phyloP scores from a whole-genome alignment of 2,888 invertebrate genomes.

The Dione vanillae region DNA sequence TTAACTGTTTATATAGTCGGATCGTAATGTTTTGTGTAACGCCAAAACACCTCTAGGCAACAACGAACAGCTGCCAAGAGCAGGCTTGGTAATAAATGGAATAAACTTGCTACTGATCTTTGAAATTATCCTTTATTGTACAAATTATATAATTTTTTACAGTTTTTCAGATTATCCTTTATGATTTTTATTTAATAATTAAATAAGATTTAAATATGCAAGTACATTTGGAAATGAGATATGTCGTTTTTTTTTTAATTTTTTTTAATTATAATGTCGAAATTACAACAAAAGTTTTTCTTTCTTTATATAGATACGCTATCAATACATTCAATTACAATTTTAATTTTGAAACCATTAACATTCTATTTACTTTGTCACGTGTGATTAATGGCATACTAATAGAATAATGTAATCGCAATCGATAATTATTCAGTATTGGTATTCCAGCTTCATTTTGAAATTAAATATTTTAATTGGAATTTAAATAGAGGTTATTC shows the following conservation, averaged over 20 bases:
- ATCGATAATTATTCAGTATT: background rate
- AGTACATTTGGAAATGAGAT: too few species aligned
- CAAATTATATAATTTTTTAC: conserved; percentile 12
- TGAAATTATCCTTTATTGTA: conserved; percentile 15
- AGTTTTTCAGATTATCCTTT: too few species aligned
- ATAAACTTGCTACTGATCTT: conserved; percentile 19
- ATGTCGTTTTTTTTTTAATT: too few species aligned
- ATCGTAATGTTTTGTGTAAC: conserved; percentile 30
- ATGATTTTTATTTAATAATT: too few species aligned
- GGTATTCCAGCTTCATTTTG: background rate
- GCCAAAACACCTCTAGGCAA: conserved; percentile 33
- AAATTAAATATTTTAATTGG: background rate
- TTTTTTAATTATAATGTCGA: background rate
- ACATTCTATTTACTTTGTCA: background rate
- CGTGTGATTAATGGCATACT: background rate
- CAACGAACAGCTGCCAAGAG: conserved; percentile 33
- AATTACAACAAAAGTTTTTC: too few species aligned
- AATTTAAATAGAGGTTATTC: background rate
- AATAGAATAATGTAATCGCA: background rate
- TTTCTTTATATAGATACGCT: too few species aligned
- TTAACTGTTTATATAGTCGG: conserved; percentile 23
- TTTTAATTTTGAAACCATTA: background rate
- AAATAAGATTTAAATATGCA: too few species aligned
- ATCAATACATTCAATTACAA: too few species aligned
- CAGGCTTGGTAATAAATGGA: too few species aligned